Evolutionary conservation across 2,888 invertebrate species (phyloP), one percentile per base, ranked within the genome.

Genomic region (Himalopsyche kuldschensis): DNA sequence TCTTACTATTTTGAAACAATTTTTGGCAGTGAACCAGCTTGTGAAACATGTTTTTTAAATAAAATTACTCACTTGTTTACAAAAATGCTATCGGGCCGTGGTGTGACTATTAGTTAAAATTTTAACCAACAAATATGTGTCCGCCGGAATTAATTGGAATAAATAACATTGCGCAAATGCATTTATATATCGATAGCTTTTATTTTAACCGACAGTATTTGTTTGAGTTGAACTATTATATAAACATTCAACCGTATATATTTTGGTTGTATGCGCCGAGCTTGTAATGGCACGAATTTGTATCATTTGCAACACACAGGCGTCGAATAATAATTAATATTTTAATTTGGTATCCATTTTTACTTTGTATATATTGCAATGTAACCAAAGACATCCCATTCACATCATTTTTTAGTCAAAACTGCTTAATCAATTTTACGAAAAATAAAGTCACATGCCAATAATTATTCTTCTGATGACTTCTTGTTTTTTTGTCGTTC

Each of bases 41-140:
- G 1, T 1, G 3, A 41, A 15, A 41, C 11, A 15, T 20, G 69
- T 69, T 15, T 27, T 24, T 27, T 63, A 11, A 27, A 69, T 27
- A 69, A 27, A 63, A 69, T 27, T 11, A 15, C 69, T 27, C 69
- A 69, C 69, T 20, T 69, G 27, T 69, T 69, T 11, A 27, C 69
- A 69, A 69, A 69, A 69, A 69, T 11, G 27, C 69, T 69, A 69
- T 69, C 55, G 24, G 11, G 27, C 69, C 27, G 27, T 69, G 69
- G 69, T 69, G 69, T 69, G 69, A 69, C 41, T 76, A 76, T 76
- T 76, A 32, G 76, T 76, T 76, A 35, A 32, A 41, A 76, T 76
- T 76, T 76, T 76, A 76, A 76, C 76, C 76, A 76, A 76, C 32
- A 76, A 76, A 76, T 76, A 76, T 32, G 41, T 76, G 32, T 76